Evolutionary conservation across 2,888 invertebrate species (phyloP), one percentile per base, ranked within the genome.

Genomic region (Amphipoea lucens): DNA sequence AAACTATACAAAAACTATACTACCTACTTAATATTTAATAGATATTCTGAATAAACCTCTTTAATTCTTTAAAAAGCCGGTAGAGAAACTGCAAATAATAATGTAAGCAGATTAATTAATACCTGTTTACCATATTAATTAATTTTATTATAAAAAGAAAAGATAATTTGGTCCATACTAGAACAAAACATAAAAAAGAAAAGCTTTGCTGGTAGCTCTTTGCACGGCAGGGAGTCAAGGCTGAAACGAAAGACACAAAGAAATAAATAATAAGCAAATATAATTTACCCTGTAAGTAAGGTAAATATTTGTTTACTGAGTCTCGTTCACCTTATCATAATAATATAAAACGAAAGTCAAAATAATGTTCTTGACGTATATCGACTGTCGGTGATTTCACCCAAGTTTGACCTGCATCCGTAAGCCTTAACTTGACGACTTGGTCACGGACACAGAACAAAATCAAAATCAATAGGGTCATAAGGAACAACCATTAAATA

Each of bases 401-500:
- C 54, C 72, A 73, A 79, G 76, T 84, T 81, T 89, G 86, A 88
- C 88, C 81, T 77, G 86, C 75, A 79, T 79, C 40, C 40, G 36
- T 67, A 75, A 60, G 82, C 77, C 70, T 78, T 45, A 76, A 83
- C 75, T 79, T 76, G 23, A 69, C 60, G 76, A 69, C 23, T 51
- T 70, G 83, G 85, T 89, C 88, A 89, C 40, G 89, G 88, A 17
- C 85, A 65, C 20, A n/a, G 4, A 69, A 65, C 69, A 78, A 48
- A 79, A 74, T 76, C 63, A 79, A 81, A 86, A 71, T 81, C 86
- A 84, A 82, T 78, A 81, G 42, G 79, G 67, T 72, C 84, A 87
- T 88, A 84, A 89, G 84, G 81, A 82, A 89, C 82, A 76, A 79
- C 74, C 67, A 67, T 81, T 74, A 69, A 79, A 78, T n/a, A 75